Evolutionary conservation across 2,797 vertebrate species (phyloP).

Genomic region (Gymnodraco acuticeps): DNA sequence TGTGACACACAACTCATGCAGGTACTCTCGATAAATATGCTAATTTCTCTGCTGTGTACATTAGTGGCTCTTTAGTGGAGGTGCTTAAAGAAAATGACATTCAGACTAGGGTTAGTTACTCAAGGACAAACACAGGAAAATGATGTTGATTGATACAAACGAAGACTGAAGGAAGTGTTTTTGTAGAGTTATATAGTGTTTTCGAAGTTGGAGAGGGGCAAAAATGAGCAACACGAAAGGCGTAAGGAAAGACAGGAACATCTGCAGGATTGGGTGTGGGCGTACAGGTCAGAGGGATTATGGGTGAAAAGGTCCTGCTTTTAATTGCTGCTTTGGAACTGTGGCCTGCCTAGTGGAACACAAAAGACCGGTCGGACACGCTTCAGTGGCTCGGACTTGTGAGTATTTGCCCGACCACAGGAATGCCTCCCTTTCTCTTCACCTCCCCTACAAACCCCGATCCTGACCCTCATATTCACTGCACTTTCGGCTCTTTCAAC

Average conservation of each 20-base stretch:
- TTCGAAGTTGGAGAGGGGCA: slow-evolving; percentile 18
- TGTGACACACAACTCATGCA: slow-evolving; percentile 17
- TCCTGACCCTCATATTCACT: slow-evolving; percentile 43
- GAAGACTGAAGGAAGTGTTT: slow-evolving; percentile 16
- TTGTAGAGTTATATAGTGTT: neutral
- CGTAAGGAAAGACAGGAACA: slow-evolving; percentile 71
- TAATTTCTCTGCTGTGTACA: slow-evolving; percentile 17
- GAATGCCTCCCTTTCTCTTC: slow-evolving; percentile 79
- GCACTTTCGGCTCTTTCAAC: slow-evolving; percentile 29
- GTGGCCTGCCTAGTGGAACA: slow-evolving; percentile 81
- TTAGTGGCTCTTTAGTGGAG: slow-evolving; percentile 8
- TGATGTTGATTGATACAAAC: slow-evolving; percentile 5
- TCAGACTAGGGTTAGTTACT: neutral
- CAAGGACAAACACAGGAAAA: neutral
- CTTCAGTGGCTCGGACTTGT: slow-evolving; percentile 83
- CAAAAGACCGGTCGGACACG: slow-evolving; percentile 84
- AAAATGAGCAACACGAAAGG: slow-evolving; percentile 53
- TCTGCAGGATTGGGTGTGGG: slow-evolving; percentile 85
- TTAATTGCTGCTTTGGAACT: slow-evolving; percentile 86
- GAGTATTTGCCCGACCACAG: slow-evolving; percentile 86
- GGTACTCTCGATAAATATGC: neutral
- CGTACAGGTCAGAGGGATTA: slow-evolving; percentile 85
- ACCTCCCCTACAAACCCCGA: slow-evolving; percentile 40
- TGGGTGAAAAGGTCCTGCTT: slow-evolving; percentile 86
- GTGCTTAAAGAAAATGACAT: slow-evolving; percentile 15